Base-by-base conservation (phyloP, 2,888 invertebrate species). In the Germaria angustata region DNA sequence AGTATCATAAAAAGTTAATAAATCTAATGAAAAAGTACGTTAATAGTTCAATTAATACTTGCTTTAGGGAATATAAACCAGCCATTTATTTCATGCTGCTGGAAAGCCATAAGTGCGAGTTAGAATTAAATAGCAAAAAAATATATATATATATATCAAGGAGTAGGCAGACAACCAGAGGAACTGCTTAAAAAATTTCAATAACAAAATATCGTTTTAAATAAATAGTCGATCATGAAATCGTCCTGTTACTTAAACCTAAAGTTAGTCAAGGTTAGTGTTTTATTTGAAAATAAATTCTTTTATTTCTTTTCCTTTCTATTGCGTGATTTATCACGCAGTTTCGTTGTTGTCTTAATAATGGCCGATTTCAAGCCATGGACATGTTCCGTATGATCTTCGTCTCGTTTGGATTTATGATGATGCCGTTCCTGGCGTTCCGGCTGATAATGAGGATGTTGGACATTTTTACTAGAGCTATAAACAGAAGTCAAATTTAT, bases 381-480 rank as follows among this genome's bases (percentile, higher is more conserved):
- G 2, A 82, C 71, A 66, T 82, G 82, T 71, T 82, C 75, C 5
- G 49, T 34, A 22, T 55, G 59, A 17, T 75, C 79, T 53, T 75
- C 79, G n/a, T 90, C 89, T 32, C 88, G 85, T 82, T 89, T 89
- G 84, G 89, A 87, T 85, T 86, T 89, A 84, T 86, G 86, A 55
- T 55, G 20, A 1, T 55, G 39, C 8, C 44, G 39, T 24, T 76
- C 63, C 34, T 22, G 69, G 11, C 65, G 68, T 32, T 78, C 68
- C 20, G 17, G 41, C 17, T 2, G 49, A n/a, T 75, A 68, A 13
- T 76, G 17, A 71, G 69, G 85, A n/a, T 85, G 85, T 32, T 85
- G 75, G 59, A 86, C 85, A 87, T 86, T 88, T 90, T 89, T 90
- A 89, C 89, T 88, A 85, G 88, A 87, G 86, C 89, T 89, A 85